Base-by-base conservation (phyloP, 1,140 invertebrate species). In the Zaprionus davidi region DNA sequence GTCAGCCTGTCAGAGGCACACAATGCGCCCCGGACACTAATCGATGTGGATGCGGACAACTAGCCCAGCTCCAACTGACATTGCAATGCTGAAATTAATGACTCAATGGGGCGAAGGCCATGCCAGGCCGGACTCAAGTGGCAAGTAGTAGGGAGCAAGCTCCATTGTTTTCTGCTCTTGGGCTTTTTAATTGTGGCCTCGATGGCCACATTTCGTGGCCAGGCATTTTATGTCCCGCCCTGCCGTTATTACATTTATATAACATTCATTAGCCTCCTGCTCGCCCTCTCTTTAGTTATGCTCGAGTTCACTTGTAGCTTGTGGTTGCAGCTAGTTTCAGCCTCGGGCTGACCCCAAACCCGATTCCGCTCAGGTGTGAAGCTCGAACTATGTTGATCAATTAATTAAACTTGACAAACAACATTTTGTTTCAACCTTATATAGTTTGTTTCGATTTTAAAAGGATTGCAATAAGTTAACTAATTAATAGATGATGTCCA, bases 51-150 rank as follows among this genome's bases (percentile, higher is more conserved):
- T 71, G 72, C 46, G 59, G 15, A 79, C 85, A 88, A 84, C 74
- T 78, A 76, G 67, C 70, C n/a, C 2, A 24, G 36, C 49, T 24
- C 51, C 60, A 36, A 65, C 66, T 71, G 76, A 67, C 72, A 74
- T 49, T 60, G 76, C 65, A 70, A 77, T 78, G 77, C 71, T 55
- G 57, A 84, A 90, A 90, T 90, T 88, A 90, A 88, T 88, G 85
- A 80, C 84, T 90, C 81, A 84, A 90, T 85, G 75, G 57, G 78
- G 59, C 78, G 38, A 60, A 69, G 64, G 38, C 55, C 59, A 46
- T 46, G 51, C 51, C 71, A 62, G 5, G 28, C 49, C 58, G 28
- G 55, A 56, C 75, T 9, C 6, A 44, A 44, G 38, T 2, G 15
- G 38, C 12, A 17, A 46, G n/a, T 41, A 38, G 36, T 2, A 13